These are phyloP conservation scores for Platichthys flesus DNA, from an alignment of 2,113 vertebrate species.

Conservation along the genomic window DNA sequence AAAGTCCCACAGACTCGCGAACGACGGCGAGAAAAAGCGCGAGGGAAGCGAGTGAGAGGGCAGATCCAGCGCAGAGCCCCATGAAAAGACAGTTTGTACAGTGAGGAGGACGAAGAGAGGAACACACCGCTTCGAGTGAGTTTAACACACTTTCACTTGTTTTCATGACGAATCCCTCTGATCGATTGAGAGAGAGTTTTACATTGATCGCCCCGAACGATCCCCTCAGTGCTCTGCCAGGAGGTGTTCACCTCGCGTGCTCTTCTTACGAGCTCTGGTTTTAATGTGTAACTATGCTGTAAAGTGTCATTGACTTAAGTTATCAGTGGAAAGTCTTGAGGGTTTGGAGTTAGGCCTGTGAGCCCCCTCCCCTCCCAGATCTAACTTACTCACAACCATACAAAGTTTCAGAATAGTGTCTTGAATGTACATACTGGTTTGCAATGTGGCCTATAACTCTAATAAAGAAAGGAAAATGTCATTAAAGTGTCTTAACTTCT, in stretches of 20 bases:
- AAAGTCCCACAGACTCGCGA: slow-evolving; percentile 63
- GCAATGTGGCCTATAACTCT: not conserved
- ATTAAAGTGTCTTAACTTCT: not conserved
- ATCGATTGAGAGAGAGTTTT: slow-evolving; percentile 35
- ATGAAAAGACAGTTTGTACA: slow-evolving; percentile 60
- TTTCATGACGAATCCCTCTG: slow-evolving; percentile 18
- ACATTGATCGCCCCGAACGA: slow-evolving; percentile 9
- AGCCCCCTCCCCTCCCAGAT: slow-evolving; percentile 44
- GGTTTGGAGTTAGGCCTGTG: slow-evolving; percentile 45
- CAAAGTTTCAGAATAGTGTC: not conserved
- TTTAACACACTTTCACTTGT: slow-evolving; percentile 35
- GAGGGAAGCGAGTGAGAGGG: slow-evolving; percentile 58
- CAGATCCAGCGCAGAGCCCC: slow-evolving; percentile 50
- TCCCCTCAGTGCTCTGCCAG: slow-evolving; percentile 4
- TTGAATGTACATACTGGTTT: not conserved
- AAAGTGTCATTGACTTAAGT: not conserved
- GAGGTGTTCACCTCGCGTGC: not conserved
- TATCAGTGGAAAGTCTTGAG: not conserved
- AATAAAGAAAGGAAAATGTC: not conserved
- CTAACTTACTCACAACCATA: not conserved
- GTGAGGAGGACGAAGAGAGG: slow-evolving; percentile 51
- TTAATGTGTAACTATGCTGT: not conserved
- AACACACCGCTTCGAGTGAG: slow-evolving; percentile 71
- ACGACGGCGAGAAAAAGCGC: slow-evolving; percentile 73
- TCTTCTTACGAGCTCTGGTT: not conserved